These are phyloP conservation scores for Notothenia rossii DNA, from an alignment of 2,113 vertebrate species.

Conservation along the genomic window DNA sequence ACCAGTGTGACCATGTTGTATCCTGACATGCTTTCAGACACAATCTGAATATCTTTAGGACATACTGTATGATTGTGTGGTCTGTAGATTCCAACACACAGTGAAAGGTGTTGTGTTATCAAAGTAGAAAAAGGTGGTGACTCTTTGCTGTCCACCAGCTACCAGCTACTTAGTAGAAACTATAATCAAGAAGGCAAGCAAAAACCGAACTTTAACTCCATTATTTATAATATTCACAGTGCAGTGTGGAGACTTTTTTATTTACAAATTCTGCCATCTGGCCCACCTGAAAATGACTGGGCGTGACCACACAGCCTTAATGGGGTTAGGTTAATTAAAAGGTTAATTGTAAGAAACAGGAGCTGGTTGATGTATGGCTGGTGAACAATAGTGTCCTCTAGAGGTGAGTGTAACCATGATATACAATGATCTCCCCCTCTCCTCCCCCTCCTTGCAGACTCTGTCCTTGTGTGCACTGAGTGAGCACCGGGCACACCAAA, in stretches of 20 bases:
- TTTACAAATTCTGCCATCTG: slow-evolving; percentile 37
- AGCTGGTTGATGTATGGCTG: slow-evolving; percentile 73
- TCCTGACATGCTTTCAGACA: slow-evolving; percentile 38
- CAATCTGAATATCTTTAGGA: neutral
- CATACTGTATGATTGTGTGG: neutral
- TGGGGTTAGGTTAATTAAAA: slow-evolving; percentile 70
- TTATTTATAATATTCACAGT: slow-evolving; percentile 10
- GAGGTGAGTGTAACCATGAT: slow-evolving; percentile 76
- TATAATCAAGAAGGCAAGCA: neutral
- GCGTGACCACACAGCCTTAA: slow-evolving; percentile 52
- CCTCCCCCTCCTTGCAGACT: slow-evolving; percentile 13
- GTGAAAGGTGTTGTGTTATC: neutral
- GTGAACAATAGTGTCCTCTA: slow-evolving; percentile 87
- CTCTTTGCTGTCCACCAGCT: too few species aligned
- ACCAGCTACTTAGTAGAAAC: too few species aligned
- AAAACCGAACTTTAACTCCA: slow-evolving; percentile 2
- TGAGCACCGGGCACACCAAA: slow-evolving; percentile 14
- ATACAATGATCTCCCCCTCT: neutral
- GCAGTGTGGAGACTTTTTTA: slow-evolving; percentile 17
- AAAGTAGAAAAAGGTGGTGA: neutral
- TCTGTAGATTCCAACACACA: neutral
- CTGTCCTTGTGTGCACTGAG: slow-evolving; percentile 47
- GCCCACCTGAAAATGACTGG: slow-evolving; percentile 53
- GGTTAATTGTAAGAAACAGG: slow-evolving; percentile 69
- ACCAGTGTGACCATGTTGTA: slow-evolving; percentile 83